Evolutionary conservation across 2,113 vertebrate species (phyloP).

Genomic region (Pterophyllum scalare): DNA sequence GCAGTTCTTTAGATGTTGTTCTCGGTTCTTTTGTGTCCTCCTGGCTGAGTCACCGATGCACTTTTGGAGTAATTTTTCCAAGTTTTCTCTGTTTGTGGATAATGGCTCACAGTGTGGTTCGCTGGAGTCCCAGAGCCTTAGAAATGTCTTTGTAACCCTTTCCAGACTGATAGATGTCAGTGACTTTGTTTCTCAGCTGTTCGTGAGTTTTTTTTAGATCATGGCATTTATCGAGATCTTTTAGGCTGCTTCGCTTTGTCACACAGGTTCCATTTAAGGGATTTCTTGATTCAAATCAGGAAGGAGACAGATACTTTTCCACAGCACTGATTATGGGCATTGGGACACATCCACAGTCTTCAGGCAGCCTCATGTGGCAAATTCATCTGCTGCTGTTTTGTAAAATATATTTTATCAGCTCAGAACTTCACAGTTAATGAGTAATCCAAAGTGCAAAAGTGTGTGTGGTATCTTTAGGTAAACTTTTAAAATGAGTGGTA

Average conservation of each 20-base stretch:
- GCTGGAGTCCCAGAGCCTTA: not conserved
- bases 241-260: too few relatives aligned
- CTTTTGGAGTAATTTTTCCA: not conserved
- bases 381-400: not conserved
- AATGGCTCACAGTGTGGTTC: not conserved
- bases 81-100: not conserved
- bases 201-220: too few relatives aligned
- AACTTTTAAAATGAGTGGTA: not conserved
- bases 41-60: not conserved
- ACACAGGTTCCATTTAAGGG: too few relatives aligned
- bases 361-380: fast-evolving
- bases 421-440: not conserved
- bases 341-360: not conserved
- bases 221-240: too few relatives aligned
- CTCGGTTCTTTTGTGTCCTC: not conserved
- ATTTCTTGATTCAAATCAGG: not conserved
- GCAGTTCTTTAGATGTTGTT: not conserved
- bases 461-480: not conserved
- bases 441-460: not conserved
- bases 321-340: not conserved
- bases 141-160: not conserved
- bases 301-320: not conserved
- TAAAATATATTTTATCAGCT: not conserved
- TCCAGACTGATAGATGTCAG: not conserved
- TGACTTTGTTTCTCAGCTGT: not conserved